Conservation (phyloP, 2,888 invertebrate genomes). For the Altica lythri region DNA sequence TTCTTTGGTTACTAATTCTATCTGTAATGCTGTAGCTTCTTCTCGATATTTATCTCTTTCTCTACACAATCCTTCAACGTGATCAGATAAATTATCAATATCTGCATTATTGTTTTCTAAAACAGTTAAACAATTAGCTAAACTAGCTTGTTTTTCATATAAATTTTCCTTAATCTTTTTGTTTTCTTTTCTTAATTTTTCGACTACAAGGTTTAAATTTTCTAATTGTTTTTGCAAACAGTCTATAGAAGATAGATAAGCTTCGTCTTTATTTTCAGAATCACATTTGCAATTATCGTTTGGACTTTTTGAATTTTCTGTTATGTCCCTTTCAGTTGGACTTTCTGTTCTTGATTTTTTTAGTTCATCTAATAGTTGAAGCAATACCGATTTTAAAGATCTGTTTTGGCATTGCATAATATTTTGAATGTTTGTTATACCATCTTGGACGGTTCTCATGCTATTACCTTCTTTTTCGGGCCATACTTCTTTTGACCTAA, state of each 20-base stretch:
- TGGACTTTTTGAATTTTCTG: neutral
- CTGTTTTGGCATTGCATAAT: conserved; percentile 30
- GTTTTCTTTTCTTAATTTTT: conserved; percentile 26
- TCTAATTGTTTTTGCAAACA: neutral
- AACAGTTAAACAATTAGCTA: conserved; percentile 25
- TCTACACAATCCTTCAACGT: conserved; percentile 26
- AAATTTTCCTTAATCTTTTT: conserved; percentile 26
- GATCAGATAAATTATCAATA: conserved; percentile 30
- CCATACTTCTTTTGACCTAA: neutral
- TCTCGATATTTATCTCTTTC: conserved; percentile 28
- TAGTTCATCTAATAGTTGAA: conserved; percentile 30
- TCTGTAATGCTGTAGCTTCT: conserved; percentile 6
- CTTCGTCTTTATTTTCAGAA: neutral
- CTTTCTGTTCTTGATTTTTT: conserved; percentile 16
- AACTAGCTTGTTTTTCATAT: conserved; percentile 26
- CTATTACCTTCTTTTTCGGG: neutral
- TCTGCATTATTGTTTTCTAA: conserved; percentile 30
- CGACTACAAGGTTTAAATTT: conserved; percentile 1
- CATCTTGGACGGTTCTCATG: conserved; percentile 7
- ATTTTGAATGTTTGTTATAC: conserved; percentile 23
- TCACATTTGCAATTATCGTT: neutral
- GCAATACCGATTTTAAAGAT: conserved; percentile 23
- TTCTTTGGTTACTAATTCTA: neutral
- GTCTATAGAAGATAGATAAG: neutral
- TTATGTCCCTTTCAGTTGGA: neutral